These are phyloP conservation scores for Heteronetta atricapilla DNA, from an alignment of 2,113 vertebrate species.

Conservation along the genomic window DNA sequence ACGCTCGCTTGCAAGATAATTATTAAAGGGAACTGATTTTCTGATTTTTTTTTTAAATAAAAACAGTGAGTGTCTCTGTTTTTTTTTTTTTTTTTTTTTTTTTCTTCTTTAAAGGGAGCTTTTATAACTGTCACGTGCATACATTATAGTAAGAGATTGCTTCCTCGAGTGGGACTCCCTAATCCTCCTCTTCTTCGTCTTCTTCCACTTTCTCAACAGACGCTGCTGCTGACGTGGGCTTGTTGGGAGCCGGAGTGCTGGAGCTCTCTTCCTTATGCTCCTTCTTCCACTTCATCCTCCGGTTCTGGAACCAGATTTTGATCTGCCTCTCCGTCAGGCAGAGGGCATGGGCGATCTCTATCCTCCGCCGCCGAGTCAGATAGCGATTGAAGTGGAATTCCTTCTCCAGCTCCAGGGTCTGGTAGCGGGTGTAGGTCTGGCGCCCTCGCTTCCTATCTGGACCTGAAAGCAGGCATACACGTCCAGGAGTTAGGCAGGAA, in stretches of 20 bases:
- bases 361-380: conserved; percentile 86
- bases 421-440: conserved; percentile 91
- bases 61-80: not conserved
- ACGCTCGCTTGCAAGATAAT: conserved; percentile 2
- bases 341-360: conserved; percentile 88
- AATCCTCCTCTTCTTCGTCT: conserved; percentile 77
- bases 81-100: not conserved
- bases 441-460: conserved; percentile 87
- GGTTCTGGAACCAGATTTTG: conserved; percentile 95
- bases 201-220: conserved; percentile 73
- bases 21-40: conserved; percentile 9
- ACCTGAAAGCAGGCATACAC: conserved; percentile 74
- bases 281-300: conserved; percentile 95
- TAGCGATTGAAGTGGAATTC: conserved; percentile 94
- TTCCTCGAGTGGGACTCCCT: conserved; percentile 40
- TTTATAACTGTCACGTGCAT: conserved; percentile 73
- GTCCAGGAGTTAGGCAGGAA: conserved; percentile 21
- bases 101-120: conserved; percentile 57
- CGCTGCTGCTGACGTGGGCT: conserved; percentile 61
- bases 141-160: conserved; percentile 32
- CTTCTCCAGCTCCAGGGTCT: conserved; percentile 92
- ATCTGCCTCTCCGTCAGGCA: conserved; percentile 90
- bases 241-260: conserved; percentile 54
- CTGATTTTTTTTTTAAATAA: not conserved
- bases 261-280: conserved; percentile 83